Percentiles rank a stretch among this genome's conserved stretches.
Conservation (phyloP, 2,113 vertebrate species). For the Antechinus stuartii region DNA sequence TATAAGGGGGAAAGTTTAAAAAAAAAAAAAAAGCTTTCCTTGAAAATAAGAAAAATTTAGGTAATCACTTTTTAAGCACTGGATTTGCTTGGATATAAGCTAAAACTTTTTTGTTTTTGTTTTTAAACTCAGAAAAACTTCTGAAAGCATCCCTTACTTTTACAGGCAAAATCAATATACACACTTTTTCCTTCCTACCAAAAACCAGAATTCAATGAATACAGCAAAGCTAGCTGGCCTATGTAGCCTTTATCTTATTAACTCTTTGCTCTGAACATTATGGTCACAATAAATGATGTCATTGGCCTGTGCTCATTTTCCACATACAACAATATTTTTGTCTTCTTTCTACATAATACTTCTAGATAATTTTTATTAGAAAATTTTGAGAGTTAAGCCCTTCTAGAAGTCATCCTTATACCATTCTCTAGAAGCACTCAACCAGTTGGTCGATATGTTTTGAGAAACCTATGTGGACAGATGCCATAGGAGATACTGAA, state of each 20-base stretch:
- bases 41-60: constrained; percentile 48
- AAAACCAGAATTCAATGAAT: not conserved
- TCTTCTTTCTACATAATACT: not conserved
- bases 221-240: not conserved
- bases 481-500: not conserved
- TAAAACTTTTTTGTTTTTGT: not conserved
- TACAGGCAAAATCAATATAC: constrained; percentile 30
- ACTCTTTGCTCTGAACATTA: not conserved
- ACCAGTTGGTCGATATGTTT: not conserved
- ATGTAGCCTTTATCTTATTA: not conserved
- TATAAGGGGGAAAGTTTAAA: not conserved
- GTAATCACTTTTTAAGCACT: constrained; percentile 9
- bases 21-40: not conserved
- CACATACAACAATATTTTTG: not conserved
- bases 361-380: not conserved
- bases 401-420: not conserved
- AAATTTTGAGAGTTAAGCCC: constrained; percentile 6
- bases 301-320: not conserved
- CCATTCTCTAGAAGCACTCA: not conserved
- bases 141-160: not conserved
- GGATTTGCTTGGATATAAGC: constrained; percentile 20
- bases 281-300: not conserved
- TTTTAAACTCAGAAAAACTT: not conserved
- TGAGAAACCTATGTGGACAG: not conserved
- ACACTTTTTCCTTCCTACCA: not conserved